Percentiles rank a stretch among this genome's conserved stretches.
Conservation (phyloP, 2,113 vertebrate species). For the Sceloporus tristichus region DNA sequence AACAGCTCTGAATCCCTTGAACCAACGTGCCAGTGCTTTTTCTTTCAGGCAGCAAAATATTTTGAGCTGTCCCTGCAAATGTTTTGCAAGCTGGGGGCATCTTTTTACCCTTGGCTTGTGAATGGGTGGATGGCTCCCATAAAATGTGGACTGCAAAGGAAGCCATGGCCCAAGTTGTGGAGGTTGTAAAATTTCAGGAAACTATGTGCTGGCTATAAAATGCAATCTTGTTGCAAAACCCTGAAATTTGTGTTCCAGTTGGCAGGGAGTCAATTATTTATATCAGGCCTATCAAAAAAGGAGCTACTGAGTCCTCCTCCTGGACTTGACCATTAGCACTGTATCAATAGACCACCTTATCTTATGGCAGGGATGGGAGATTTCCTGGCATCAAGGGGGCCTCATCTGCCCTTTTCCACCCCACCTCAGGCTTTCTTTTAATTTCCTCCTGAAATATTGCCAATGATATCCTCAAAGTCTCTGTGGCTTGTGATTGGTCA, state of each 20-base stretch:
- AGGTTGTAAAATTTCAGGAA: neutral
- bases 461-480: too few species aligned
- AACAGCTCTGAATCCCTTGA: too few species aligned
- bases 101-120: neutral
- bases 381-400: neutral
- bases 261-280: slow-evolving; percentile 12
- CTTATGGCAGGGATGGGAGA: too few species aligned
- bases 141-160: neutral
- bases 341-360: neutral
- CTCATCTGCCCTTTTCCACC: too few species aligned
- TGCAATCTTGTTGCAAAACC: neutral
- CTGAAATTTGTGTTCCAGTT: neutral
- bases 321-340: neutral
- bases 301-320: neutral
- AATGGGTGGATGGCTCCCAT: neutral
- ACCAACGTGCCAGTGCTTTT: too few species aligned
- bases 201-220: neutral
- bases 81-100: neutral
- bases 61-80: neutral
- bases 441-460: too few species aligned
- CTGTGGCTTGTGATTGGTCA: too few species aligned
- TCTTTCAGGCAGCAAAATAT: too few species aligned
- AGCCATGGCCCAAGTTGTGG: neutral
- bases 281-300: slow-evolving; percentile 1
- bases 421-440: too few species aligned